A percentile compares a stretch with the other conserved stretches of the same genome.
Evolutionary conservation across 2,888 invertebrate genomes (phyloP).

Genomic region (Melitaea athalia): DNA sequence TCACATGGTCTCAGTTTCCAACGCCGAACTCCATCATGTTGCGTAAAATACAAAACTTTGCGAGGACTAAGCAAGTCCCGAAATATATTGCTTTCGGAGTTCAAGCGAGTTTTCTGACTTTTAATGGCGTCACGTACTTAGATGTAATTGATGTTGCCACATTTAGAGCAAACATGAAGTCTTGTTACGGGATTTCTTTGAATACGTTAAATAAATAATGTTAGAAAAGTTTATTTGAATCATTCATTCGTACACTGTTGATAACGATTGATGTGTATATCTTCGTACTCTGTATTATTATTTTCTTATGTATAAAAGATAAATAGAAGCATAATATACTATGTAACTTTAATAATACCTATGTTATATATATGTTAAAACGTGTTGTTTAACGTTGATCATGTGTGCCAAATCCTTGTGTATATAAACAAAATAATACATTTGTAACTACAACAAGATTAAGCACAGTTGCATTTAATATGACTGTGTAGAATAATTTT

Average conservation of each 20-base stretch:
- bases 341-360: too few species aligned
- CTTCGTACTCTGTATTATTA: too few species aligned
- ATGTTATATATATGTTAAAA: too few species aligned
- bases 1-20: constrained; percentile 20
- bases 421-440: too few species aligned
- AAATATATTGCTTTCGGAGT: constrained; percentile 33
- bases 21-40: constrained; percentile 25
- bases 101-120: constrained; percentile 36
- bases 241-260: neutral
- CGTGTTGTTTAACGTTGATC: too few species aligned
- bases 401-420: too few species aligned
- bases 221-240: neutral
- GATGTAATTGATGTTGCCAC: constrained; percentile 32
- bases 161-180: constrained; percentile 22
- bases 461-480: too few species aligned
- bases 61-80: constrained; percentile 29
- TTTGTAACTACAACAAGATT: too few species aligned
- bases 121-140: constrained; percentile 36
- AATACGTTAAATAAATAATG: constrained; percentile 4
- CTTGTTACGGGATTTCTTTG: constrained; percentile 12
- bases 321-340: too few species aligned
- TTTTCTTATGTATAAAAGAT: too few species aligned
- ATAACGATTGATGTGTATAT: neutral
- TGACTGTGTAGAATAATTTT: neutral
- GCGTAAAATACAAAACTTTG: constrained; percentile 34